Evolutionary conservation across 1,140 invertebrate species (phyloP).

Genomic region (Plectrocnemia conspersa): DNA sequence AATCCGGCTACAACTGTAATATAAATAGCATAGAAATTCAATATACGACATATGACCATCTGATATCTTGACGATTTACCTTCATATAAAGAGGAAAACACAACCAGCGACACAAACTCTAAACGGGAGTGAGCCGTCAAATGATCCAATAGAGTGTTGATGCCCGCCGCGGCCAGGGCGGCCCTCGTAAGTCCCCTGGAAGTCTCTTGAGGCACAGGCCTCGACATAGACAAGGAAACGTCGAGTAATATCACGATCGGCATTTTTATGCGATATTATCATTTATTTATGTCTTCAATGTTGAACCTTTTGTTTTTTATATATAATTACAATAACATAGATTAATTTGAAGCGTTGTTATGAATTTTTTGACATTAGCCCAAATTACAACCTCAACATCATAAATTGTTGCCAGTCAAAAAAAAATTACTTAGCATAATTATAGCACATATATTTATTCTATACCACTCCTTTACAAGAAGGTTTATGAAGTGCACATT

Average conservation of each 20-base stretch:
- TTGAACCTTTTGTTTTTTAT: too few relatives aligned
- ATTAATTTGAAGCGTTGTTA: too few relatives aligned
- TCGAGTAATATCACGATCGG: constrained; percentile 77
- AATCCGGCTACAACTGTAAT: constrained; percentile 66
- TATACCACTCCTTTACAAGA: too few relatives aligned
- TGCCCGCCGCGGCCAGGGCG: constrained; percentile 72
- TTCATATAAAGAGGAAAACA: constrained; percentile 77
- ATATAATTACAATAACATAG: too few relatives aligned
- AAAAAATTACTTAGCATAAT: too few relatives aligned
- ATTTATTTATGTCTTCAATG: too few relatives aligned
- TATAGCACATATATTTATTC: too few relatives aligned
- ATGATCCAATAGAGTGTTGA: constrained; percentile 81
- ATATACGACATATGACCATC: neutral
- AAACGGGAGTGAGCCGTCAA: constrained; percentile 75
- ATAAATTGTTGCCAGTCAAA: too few relatives aligned
- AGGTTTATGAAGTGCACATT: too few relatives aligned
- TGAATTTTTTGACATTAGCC: too few relatives aligned
- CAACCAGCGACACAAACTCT: constrained; percentile 86
- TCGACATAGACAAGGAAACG: constrained; percentile 74
- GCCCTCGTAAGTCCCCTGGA: constrained; percentile 44
- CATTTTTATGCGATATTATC: constrained; percentile 63
- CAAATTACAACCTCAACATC: too few relatives aligned
- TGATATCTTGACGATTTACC: constrained; percentile 36
- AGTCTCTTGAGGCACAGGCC: constrained; percentile 49
- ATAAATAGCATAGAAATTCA: constrained; percentile 7